A percentile compares a stretch with the other conserved stretches of the same genome.
phyloP scores from a whole-genome alignment of 1,140 invertebrate species.

The Meloidogyne floridensis region DNA sequence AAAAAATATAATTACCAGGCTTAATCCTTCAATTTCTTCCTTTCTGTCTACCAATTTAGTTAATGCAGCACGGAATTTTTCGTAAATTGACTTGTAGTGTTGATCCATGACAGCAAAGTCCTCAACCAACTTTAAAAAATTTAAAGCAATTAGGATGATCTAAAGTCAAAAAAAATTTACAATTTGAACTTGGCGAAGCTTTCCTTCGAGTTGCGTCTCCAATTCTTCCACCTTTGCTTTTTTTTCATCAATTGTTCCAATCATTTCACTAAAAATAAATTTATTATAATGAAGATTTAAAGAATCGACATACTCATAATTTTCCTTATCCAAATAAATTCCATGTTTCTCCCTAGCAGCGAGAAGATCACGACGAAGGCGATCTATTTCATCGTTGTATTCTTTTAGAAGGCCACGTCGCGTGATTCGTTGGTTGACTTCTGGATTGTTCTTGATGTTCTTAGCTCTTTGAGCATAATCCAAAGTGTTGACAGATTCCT shows the following conservation, averaged over 20 bases:
- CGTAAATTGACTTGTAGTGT: constrained; percentile 51
- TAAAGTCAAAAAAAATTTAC: constrained; percentile 21
- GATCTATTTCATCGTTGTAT: constrained; percentile 87
- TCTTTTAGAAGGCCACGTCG: constrained; percentile 81
- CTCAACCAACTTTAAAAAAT: constrained; percentile 32
- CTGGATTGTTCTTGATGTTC: constrained; percentile 91
- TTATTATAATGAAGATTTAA: not conserved
- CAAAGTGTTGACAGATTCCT: constrained; percentile 90
- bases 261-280: constrained; percentile 48
- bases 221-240: constrained; percentile 49
- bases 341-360: constrained; percentile 79
- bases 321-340: constrained; percentile 81
- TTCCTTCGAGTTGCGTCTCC: constrained; percentile 41
- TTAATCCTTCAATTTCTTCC: constrained; percentile 33
- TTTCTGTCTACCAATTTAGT: constrained; percentile 36
- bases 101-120: constrained; percentile 58
- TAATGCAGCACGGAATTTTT: constrained; percentile 31
- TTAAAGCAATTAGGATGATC: constrained; percentile 9
- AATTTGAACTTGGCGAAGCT: constrained; percentile 43
- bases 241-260: constrained; percentile 43
- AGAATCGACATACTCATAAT: constrained; percentile 70
- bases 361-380: constrained; percentile 78
- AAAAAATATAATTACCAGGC: constrained; percentile 13
- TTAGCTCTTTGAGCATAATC: constrained; percentile 93
- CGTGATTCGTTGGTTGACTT: constrained; percentile 88